Evolutionary conservation across 1,140 invertebrate species (phyloP).

Genomic region (Cyphomyrmex costatus): DNA sequence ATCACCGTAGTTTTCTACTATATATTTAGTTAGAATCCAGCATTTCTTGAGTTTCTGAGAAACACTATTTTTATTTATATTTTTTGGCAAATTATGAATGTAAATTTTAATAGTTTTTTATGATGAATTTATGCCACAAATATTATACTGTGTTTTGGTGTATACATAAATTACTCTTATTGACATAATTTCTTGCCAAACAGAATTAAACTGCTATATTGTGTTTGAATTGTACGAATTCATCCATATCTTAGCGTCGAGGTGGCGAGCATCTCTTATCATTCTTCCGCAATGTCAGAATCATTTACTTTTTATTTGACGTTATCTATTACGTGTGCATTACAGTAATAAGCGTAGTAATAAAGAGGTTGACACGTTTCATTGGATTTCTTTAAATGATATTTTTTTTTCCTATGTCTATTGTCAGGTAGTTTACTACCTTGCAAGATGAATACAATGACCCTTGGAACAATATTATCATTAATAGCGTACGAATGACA

Average conservation of each 20-base stretch:
- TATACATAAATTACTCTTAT: conserved; percentile 14
- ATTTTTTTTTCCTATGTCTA: neutral
- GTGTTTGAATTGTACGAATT: neutral
- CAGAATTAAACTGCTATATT: neutral
- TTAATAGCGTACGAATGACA: neutral
- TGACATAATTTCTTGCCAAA: neutral
- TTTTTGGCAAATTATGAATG: neutral
- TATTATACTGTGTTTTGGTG: neutral
- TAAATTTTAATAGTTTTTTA: conserved; percentile 2
- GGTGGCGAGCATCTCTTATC: neutral
- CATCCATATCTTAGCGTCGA: neutral
- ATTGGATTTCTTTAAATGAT: conserved; percentile 14
- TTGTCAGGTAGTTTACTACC: neutral
- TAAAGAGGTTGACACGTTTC: conserved; percentile 8
- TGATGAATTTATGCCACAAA: neutral
- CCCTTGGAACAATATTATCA: neutral
- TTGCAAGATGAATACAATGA: neutral
- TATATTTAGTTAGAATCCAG: neutral
- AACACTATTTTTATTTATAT: neutral
- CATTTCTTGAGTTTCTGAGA: neutral
- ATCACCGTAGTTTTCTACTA: neutral
- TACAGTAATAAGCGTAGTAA: conserved; percentile 20
- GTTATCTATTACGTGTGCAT: conserved; percentile 45
- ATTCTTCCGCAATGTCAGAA: conserved; percentile 30
- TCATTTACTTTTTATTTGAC: conserved; percentile 17